These are phyloP conservation scores for Tribolium madens DNA, from an alignment of 1,140 invertebrate genomes.

Conservation along the genomic window DNA sequence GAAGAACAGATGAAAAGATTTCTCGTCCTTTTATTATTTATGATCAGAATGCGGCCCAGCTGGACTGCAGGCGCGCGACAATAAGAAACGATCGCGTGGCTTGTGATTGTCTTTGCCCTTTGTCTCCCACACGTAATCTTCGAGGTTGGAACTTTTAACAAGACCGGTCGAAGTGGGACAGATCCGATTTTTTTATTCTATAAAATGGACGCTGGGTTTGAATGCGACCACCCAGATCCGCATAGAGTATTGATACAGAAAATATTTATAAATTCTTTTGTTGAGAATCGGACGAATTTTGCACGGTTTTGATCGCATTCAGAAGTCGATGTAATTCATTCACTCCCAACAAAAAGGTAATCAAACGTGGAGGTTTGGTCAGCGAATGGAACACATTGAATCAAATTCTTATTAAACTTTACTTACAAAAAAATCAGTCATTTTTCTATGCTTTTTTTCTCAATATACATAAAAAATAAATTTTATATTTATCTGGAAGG, in stretches of 20 bases:
- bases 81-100: conserved; percentile 52
- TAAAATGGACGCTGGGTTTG: no score
- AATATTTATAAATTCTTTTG: conserved; percentile 42
- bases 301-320: conserved; percentile 24
- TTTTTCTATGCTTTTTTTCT: no score
- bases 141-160: neutral
- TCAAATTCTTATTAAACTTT: no score
- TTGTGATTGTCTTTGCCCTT: conserved; percentile 45
- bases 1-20: conserved; percentile 53
- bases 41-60: conserved; percentile 53
- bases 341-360: neutral
- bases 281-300: neutral
- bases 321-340: no score
- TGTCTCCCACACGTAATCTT: conserved; percentile 28
- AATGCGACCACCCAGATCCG: conserved; percentile 1
- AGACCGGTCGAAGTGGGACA: neutral
- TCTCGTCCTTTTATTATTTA: conserved; percentile 57
- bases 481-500: no score
- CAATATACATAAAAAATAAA: no score
- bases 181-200: neutral
- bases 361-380: neutral
- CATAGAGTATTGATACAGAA: conserved; percentile 13
- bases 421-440: no score
- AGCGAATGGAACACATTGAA: no score
- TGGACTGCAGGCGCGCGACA: conserved; percentile 54